Evolutionary conservation across 2,888 invertebrate species (phyloP).

Genomic region (Acheta domesticus): DNA sequence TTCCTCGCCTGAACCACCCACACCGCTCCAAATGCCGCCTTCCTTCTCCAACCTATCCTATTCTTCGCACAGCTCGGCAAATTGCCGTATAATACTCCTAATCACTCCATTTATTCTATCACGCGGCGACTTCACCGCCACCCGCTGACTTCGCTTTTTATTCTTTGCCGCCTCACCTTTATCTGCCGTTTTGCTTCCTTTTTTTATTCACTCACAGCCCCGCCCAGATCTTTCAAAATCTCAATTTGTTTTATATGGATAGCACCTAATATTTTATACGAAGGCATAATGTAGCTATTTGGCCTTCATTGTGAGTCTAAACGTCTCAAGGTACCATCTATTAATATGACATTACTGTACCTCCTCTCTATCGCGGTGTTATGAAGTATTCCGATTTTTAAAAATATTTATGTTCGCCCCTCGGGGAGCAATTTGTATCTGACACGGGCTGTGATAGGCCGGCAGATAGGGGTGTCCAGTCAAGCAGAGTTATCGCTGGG

Average conservation of each 20-base stretch:
- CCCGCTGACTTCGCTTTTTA: background rate
- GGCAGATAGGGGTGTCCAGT: background rate
- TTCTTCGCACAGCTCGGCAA: background rate
- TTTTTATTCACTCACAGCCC: background rate
- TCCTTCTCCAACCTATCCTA: background rate
- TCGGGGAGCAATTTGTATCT: constrained; percentile 7
- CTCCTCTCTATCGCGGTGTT: constrained; percentile 1
- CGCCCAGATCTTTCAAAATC: constrained; percentile 10
- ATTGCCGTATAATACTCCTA: background rate
- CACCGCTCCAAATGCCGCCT: too few relatives aligned
- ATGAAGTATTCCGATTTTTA: constrained; percentile 10
- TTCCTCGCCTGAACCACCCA: too few relatives aligned
- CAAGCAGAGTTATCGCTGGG: background rate
- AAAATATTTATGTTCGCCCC: background rate
- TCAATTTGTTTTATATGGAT: constrained; percentile 3
- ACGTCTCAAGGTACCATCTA: constrained; percentile 18
- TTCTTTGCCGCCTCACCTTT: background rate
- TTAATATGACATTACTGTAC: constrained; percentile 9
- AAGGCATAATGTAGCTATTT: constrained; percentile 8
- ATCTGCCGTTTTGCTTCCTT: background rate
- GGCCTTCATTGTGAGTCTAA: constrained; percentile 18
- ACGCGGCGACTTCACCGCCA: background rate
- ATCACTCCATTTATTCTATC: constrained; percentile 18
- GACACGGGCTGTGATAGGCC: constrained; percentile 18
- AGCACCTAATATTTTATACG: background rate